These are phyloP conservation scores for Ctenopoma multispine DNA, from an alignment of 2,797 vertebrate genomes.

Conservation along the genomic window DNA sequence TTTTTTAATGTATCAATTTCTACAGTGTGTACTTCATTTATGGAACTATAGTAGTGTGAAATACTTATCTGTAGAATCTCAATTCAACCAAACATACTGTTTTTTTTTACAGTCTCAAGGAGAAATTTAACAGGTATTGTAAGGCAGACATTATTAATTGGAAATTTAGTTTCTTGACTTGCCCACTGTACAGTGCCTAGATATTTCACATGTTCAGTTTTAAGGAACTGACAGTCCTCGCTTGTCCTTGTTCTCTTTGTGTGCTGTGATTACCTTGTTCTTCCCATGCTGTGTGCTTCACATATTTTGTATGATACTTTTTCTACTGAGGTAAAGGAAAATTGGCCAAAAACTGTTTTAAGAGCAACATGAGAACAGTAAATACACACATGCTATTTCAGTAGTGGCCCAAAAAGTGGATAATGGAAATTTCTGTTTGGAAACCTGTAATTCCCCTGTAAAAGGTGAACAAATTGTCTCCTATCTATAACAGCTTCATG, in stretches of 20 bases:
- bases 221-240: neutral
- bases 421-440: neutral
- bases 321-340: neutral
- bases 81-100: too few species aligned
- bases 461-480: slow-evolving; percentile 17
- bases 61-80: too few species aligned
- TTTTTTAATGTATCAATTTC: too few species aligned
- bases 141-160: neutral
- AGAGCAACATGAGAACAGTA: neutral
- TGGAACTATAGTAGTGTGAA: too few species aligned
- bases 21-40: too few species aligned
- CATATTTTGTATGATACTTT: neutral
- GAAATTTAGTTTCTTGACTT: neutral
- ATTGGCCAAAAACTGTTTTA: neutral
- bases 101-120: too few species aligned
- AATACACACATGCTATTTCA: neutral
- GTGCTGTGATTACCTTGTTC: neutral
- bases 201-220: too few species aligned
- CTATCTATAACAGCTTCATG: slow-evolving; percentile 1
- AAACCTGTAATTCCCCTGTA: neutral
- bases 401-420: neutral
- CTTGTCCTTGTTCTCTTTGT: neutral
- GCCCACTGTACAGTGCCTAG: too few species aligned
- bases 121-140: neutral
- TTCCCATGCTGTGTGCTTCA: neutral